These are phyloP conservation scores for Macaria notata DNA, from an alignment of 2,888 invertebrate genomes.

Conservation along the genomic window DNA sequence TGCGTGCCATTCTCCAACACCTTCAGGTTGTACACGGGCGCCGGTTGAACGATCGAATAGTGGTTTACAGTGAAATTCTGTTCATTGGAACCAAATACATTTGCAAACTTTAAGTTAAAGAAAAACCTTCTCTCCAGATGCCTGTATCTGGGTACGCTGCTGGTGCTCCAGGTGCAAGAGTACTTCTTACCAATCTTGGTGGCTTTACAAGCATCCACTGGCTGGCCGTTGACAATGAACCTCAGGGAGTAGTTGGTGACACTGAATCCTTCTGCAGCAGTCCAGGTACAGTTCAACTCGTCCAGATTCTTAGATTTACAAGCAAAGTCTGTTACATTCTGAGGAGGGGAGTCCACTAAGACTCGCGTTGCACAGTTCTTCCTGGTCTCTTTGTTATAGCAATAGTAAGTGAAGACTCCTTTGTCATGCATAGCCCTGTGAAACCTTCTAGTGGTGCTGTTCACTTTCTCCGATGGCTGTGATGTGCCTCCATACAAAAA, in stretches of 20 bases:
- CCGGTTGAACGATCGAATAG: constrained; percentile 72
- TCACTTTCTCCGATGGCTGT: constrained; percentile 75
- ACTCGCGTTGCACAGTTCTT: constrained; percentile 58
- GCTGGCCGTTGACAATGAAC: constrained; percentile 49
- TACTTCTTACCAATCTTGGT: constrained; percentile 39
- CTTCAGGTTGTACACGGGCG: constrained; percentile 53
- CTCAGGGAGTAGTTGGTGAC: constrained; percentile 53
- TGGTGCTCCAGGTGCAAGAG: constrained; percentile 56
- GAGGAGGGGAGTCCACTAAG: constrained; percentile 80
- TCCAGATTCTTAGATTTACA: constrained; percentile 89
- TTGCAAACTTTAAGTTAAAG: constrained; percentile 83
- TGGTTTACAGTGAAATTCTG: constrained; percentile 83
- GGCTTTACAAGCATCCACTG: constrained; percentile 46
- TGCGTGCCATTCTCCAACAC: constrained; percentile 55
- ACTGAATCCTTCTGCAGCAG: constrained; percentile 73
- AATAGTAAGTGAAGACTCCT: constrained; percentile 79
- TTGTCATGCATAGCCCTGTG: constrained; percentile 79
- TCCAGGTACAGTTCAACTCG: constrained; percentile 89
- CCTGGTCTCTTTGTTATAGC: constrained; percentile 61
- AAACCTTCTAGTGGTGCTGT: constrained; percentile 84
- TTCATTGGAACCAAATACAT: constrained; percentile 81
- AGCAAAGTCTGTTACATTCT: constrained; percentile 85
- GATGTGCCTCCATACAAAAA: constrained; percentile 52
- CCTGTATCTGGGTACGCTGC: constrained; percentile 66
- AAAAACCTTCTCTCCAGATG: constrained; percentile 72